Base-by-base conservation (phyloP, 1,140 invertebrate species). In the Drosophila saltans region DNA sequence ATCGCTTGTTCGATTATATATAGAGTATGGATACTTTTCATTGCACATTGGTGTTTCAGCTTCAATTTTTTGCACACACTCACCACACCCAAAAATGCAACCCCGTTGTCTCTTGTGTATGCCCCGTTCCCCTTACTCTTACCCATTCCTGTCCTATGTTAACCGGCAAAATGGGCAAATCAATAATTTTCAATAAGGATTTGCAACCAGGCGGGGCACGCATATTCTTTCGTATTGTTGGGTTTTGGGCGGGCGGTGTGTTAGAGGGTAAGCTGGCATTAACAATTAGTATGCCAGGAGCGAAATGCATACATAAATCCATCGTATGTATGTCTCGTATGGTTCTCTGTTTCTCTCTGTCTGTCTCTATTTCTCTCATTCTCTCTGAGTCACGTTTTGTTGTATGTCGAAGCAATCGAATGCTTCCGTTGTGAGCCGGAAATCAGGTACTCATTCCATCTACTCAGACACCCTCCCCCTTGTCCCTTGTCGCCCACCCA, bases 161-260 rank as follows among this genome's bases (percentile, higher is more conserved):
- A 78, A 24, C 40, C 62, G 73, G 59, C 64, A 26, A 59, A 52
- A 71, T 62, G 70, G 72, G 82, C 72, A 89, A 88, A 88, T 88
- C 83, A 88, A 88, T 88, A 88, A 83, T 75, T 89, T 79, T 78
- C 77, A 78, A 89, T 80, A 73, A 83, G 80, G 80, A 89, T 89
- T 84, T 88, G 63, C 57, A 33, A 59, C 16, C 33, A 33, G 21
- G 57, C 57, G 45, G 8, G 45, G 45, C 45, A 52, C 45, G 72
- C 72, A 75, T 36, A 36, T 75, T 75, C 61, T 16, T 36, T 56
- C 30, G 55, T 48, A 11, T 3, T 8, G 52, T 21, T 10, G 11
- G 58, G 16, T 16, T 16, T n/a, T n/a, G 41, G 56, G 60, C 26
- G 57, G 40, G 11, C 3, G 7, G 52, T 16, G n/a, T n/a, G 21